phyloP scores from a whole-genome alignment of 2,888 invertebrate genomes.

The Protonemura montana region DNA sequence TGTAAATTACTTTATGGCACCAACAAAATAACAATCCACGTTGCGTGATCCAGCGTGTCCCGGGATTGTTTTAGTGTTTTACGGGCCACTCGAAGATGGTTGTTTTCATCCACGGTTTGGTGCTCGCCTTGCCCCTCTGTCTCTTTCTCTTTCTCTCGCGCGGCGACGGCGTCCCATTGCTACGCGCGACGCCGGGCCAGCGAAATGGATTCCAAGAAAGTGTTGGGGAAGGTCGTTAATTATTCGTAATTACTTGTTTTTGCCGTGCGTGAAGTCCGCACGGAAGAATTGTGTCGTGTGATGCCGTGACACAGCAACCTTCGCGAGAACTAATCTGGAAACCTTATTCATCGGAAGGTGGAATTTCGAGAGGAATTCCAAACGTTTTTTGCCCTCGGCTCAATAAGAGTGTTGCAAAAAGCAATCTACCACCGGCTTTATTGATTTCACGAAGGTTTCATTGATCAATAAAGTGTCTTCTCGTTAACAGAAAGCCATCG shows the following conservation, averaged over 20 bases:
- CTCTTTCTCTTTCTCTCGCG: not conserved
- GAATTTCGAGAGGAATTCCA: not conserved
- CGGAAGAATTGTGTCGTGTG: not conserved
- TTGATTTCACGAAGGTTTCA: no score
- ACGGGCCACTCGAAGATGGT: not conserved
- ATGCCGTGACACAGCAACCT: no score
- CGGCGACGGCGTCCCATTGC: not conserved
- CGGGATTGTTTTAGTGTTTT: slow-evolving; percentile 24
- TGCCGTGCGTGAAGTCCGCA: not conserved
- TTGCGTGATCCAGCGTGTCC: slow-evolving; percentile 16
- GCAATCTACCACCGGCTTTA: no score
- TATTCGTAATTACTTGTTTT: not conserved
- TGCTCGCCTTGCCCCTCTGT: not conserved
- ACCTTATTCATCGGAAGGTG: not conserved
- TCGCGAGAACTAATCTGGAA: no score
- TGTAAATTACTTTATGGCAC: slow-evolving; percentile 28
- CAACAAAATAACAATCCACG: not conserved
- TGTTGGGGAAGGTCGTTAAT: slow-evolving; percentile 31
- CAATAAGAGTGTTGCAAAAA: no score
- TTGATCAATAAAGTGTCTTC: no score
- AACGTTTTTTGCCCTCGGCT: not conserved
- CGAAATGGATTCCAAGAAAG: not conserved
- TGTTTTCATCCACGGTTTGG: not conserved
- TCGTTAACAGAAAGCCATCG: no score
- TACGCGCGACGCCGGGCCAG: not conserved